These are phyloP conservation scores for Cheilinus undulatus DNA, from an alignment of 2,113 vertebrate species.

Conservation along the genomic window DNA sequence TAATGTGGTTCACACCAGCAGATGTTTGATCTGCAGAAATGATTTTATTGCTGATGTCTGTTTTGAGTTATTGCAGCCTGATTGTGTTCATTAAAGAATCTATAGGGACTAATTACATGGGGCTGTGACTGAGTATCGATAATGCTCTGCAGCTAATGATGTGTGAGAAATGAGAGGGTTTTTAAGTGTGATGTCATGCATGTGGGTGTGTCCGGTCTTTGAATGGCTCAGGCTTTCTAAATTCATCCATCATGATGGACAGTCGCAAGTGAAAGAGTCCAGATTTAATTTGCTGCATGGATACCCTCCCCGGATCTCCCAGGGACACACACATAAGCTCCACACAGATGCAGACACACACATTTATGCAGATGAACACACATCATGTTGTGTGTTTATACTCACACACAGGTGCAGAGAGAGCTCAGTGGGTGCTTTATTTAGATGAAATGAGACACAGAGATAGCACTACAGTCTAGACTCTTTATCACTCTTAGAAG, in stretches of 20 bases:
- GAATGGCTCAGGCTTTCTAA: slow-evolving; percentile 45
- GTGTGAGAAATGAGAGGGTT: slow-evolving; percentile 40
- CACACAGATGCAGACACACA: slow-evolving; percentile 10
- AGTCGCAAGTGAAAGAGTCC: slow-evolving; percentile 75
- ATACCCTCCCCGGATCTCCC: slow-evolving; percentile 64
- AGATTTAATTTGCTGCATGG: slow-evolving; percentile 81
- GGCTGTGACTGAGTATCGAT: slow-evolving; percentile 70
- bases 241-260: slow-evolving; percentile 72
- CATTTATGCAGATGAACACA: slow-evolving; percentile 6
- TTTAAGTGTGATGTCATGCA: slow-evolving; percentile 26
- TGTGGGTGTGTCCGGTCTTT: slow-evolving; percentile 54
- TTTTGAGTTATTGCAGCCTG: slow-evolving; percentile 59
- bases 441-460: slow-evolving; percentile 50
- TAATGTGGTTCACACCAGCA: slow-evolving; percentile 25
- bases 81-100: slow-evolving; percentile 73
- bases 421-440: slow-evolving; percentile 38
- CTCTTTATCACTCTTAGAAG: slow-evolving; percentile 30
- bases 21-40: slow-evolving; percentile 59
- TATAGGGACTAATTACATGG: slow-evolving; percentile 72
- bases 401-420: background rate
- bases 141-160: slow-evolving; percentile 51
- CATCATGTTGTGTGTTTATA: background rate
- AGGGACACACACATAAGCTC: slow-evolving; percentile 39
- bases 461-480: slow-evolving; percentile 49
- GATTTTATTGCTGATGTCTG: slow-evolving; percentile 58